These are phyloP conservation scores for Lamproptera curius DNA, from an alignment of 2,888 invertebrate genomes.

Conservation along the genomic window DNA sequence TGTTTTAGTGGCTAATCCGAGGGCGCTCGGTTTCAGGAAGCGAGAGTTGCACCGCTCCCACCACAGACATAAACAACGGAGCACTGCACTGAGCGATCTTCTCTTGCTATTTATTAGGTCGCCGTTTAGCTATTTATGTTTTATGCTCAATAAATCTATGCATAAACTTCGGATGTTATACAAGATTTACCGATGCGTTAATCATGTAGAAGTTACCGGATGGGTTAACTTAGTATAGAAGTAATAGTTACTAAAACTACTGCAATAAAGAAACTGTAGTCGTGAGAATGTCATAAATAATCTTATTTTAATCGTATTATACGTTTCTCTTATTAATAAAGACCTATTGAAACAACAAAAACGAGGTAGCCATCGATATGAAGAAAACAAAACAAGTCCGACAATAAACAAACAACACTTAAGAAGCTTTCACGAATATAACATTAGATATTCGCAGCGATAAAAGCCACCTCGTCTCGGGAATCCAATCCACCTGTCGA, in stretches of 20 bases:
- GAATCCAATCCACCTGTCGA: constrained; percentile 34
- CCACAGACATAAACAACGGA: not conserved
- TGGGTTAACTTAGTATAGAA: too few species aligned
- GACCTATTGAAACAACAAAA: too few species aligned
- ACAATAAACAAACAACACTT: constrained; percentile 20
- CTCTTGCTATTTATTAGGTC: not conserved
- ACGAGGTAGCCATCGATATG: not conserved
- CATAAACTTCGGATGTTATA: not conserved
- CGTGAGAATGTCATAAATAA: too few species aligned
- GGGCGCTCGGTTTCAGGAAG: not conserved
- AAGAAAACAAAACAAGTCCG: not conserved
- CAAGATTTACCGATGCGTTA: not conserved
- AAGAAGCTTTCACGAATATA: constrained; percentile 23
- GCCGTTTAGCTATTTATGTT: not conserved
- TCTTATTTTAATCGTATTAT: too few species aligned
- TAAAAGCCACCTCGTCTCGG: constrained; percentile 16
- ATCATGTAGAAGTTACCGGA: not conserved
- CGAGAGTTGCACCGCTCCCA: not conserved
- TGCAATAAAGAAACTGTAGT: too few species aligned
- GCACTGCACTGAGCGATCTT: not conserved
- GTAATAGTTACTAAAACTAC: too few species aligned
- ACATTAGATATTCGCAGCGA: constrained; percentile 23
- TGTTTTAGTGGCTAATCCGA: not conserved
- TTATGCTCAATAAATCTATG: not conserved
- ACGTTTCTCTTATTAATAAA: too few species aligned